Evolutionary conservation across 2,888 invertebrate species (phyloP), one percentile per base, ranked within the genome.

Genomic region (Linnaemya tessellans): DNA sequence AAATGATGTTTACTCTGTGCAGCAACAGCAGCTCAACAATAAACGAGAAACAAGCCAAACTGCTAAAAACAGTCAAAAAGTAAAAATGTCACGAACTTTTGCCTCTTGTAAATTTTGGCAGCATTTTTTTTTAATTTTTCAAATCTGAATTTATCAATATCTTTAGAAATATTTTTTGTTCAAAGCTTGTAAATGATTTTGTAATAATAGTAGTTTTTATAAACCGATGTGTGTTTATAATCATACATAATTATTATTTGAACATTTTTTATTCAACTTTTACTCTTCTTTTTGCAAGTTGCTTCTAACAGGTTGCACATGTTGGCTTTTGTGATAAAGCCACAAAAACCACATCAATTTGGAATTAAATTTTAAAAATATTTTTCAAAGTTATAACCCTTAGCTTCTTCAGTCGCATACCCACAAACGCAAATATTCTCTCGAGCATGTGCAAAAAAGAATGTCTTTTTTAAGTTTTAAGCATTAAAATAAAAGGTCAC

Each of bases 61-160:
- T 43, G 30, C 64, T 64, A 11, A n/a, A 43, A 79, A 70, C 25
- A 67, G 35, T 51, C 46, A 75, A 30, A 49, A 41, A 51, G 60
- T 43, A 65, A 84, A 75, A 85, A 85, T 85, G 82, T 85, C 85
- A 85, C 80, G 85, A 85, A 80, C 85, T 75, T 79, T 82, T 54
- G 70, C 70, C 46, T 20, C 20, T 58, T 30, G n/a, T 18, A 49
- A 49, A 22, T 67, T 49, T 67, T 67, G 46, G 49, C 67, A 43
- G 43, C 22, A 64, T 67, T 18, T 58, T 58, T 18, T 43, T 8
- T 51, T 41, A 73, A 73, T 51, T 68, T 54, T 51, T 41, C 64
- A 77, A 71, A 67, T 65, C 13, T n/a, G 38, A 49, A 68, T 60
- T 49, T 71, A 71, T 71, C 25, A 30, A 30, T 60, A 58, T 13